Evolutionary conservation across 2,113 vertebrate genomes (phyloP).

Genomic region (Rhinopomastus cyanomelas): DNA sequence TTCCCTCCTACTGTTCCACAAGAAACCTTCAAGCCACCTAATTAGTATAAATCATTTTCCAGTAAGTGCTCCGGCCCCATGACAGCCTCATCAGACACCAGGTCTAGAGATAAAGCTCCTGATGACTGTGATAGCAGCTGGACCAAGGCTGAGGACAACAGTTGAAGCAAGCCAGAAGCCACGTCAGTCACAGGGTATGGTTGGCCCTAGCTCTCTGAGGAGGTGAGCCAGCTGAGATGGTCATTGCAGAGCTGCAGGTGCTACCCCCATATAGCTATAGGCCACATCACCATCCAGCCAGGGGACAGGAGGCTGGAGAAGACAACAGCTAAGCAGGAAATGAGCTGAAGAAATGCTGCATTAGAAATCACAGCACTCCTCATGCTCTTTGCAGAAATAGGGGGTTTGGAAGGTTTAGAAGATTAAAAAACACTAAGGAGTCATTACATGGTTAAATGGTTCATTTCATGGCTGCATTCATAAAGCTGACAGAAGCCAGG

Average conservation of each 20-base stretch:
- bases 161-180: background rate
- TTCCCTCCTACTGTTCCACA: constrained; percentile 51
- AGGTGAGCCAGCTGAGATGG: background rate
- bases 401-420: constrained; percentile 5
- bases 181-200: accelerated
- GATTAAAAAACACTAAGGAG: constrained; percentile 4
- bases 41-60: constrained; percentile 69
- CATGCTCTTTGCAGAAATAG: constrained; percentile 4
- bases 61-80: constrained; percentile 35
- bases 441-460: constrained; percentile 45
- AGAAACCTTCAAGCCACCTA: constrained; percentile 29
- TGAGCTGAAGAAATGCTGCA: constrained; percentile 10
- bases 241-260: background rate
- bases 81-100: background rate
- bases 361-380: background rate
- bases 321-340: constrained; percentile 56
- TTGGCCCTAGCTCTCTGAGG: background rate
- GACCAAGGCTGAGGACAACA: background rate
- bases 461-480: constrained; percentile 13
- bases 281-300: background rate
- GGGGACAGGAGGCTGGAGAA: background rate
- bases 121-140: background rate
- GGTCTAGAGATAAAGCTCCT: constrained; percentile 8
- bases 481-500: constrained; percentile 21
- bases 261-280: constrained; percentile 22